Evolutionary conservation across 2,113 vertebrate genomes (phyloP), one percentile per base, ranked within the genome.

Genomic region (Psophia crepitans): DNA sequence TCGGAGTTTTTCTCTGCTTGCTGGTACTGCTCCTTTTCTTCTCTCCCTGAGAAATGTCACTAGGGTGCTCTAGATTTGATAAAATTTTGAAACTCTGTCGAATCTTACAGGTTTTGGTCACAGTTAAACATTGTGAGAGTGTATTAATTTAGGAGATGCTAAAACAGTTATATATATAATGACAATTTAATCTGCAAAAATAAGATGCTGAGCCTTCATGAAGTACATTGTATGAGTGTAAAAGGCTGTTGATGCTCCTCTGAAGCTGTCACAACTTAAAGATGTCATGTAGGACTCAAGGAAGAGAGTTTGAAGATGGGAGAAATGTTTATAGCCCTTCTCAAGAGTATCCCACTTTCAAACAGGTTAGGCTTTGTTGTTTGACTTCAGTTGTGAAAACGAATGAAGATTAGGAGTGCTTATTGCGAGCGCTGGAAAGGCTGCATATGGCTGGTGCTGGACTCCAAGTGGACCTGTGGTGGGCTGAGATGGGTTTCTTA

Each of bases 391-490:
- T 69, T 58, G 16, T 73, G 27, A 77, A 51, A 81, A 48, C 21
- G 33, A 32, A 28, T 26, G n/a, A 23, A 27, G 27, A 57, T 21
- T 26, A 48, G 12, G 39, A 85, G 17, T 39, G 14, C 19, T n/a
- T 33, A 58, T 20, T 54, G 41, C 0, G 1, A 66, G 30, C 0
- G 1, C 37, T 75, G 43, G 28, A 33, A 56, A 57, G 75, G 11
- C 35, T 81, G 10, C 21, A 18, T 2, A 0, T 28, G 39, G 5
- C 70, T 63, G 8, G 4, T 1, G 1, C 39, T 51, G 44, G 10
- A 9, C 19, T 60, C 37, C 0, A 2, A 49, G 26, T 8, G 5
- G 53, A 37, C 26, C 27, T 12, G 22, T 43, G 43, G 71, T 28
- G 23, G 8, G 5, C 17, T 75, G 32, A 39, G 15, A 7, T 20